phyloP scores from a whole-genome alignment of 2,113 vertebrate species.

The Xenopus laevis region DNA sequence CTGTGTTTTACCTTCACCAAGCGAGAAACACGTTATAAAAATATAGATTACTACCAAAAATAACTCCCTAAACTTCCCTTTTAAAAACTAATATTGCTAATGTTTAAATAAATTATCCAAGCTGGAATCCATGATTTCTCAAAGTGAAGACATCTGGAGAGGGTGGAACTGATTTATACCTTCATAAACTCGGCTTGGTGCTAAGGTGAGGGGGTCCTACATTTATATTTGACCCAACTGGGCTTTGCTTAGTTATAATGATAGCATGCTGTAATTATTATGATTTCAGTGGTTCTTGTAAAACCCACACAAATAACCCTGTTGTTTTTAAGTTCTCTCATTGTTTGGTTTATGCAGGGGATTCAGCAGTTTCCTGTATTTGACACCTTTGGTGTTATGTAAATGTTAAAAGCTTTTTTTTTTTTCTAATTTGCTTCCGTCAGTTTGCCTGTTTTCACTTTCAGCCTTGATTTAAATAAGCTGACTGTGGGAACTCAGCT shows the following conservation, averaged over 20 bases:
- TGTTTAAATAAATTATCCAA: constrained; percentile 36
- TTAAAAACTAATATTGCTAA: constrained; percentile 16
- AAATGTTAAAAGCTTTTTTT: constrained; percentile 13
- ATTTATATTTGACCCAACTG: constrained; percentile 35
- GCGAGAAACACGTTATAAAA: constrained; percentile 7
- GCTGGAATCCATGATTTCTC: constrained; percentile 20
- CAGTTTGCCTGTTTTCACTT: constrained; percentile 19
- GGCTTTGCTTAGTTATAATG: constrained; percentile 23
- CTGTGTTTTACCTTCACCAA: not conserved
- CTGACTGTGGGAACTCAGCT: constrained; percentile 9
- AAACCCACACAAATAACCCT: constrained; percentile 45
- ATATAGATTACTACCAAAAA: constrained; percentile 26
- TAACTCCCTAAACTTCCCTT: constrained; percentile 26
- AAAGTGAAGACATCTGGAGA: constrained; percentile 32
- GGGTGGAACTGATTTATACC: constrained; percentile 9
- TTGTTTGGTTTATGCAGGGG: constrained; percentile 34
- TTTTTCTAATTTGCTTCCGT: constrained; percentile 2
- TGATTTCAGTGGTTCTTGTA: constrained; percentile 32
- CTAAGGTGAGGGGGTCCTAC: constrained; percentile 21
- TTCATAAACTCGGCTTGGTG: constrained; percentile 13
- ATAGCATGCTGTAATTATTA: constrained; percentile 34
- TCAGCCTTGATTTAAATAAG: constrained; percentile 19
- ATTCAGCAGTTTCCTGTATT: constrained; percentile 28
- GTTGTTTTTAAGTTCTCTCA: constrained; percentile 34
- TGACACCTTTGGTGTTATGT: constrained; percentile 26